Base-by-base conservation (phyloP, 2,113 vertebrate species). In the Nesogale talazaci region DNA sequence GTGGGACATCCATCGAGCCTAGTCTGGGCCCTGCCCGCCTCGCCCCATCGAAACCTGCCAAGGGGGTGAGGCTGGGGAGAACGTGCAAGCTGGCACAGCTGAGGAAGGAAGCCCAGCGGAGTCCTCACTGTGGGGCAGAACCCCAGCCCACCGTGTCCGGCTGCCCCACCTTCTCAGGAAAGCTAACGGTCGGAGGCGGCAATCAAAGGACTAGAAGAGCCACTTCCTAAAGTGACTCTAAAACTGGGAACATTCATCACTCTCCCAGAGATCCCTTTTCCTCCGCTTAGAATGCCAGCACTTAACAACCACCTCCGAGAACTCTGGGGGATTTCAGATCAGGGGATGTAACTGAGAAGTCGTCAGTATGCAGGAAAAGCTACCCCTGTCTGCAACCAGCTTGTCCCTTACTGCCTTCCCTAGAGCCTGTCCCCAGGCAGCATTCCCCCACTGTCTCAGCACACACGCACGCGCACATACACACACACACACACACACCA, bases 11-110 rank as follows among this genome's bases (percentile, higher is more conserved):
- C 82, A 75, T 29, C 67, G 34, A 36, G 17, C 36, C 89, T 59
- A 10, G 6, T 25, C 1, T 15, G 36, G 46, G 5, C 61, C 4
- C 38, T 6, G 2, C 6, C 2, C 36, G 17, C 2, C 10, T 77
- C 20, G 4, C 12, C 5, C 80, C 82, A 65, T 56, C 74, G 56
- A 81, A 83, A 70, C 16, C 63, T 9, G 3, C 16, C 16, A 52
- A 52, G 10, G 46, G 14, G 46, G 14, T 52, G 46, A 2, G 27
- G 77, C 80, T 19, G 15, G 52, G 83, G 8, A 65, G 9, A 40
- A 74, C 57, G 25, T n/a, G 59, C 25, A 80, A 11, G 10, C 61
- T 72, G 67, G 22, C 59, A 20, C 0, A 34, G 29, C 29, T 19
- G 36, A 34, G 78, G 89, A 36, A 20, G 38, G 20, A 56, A 3